Evolutionary conservation across 2,113 vertebrate genomes (phyloP).

Genomic region (Esox niger): DNA sequence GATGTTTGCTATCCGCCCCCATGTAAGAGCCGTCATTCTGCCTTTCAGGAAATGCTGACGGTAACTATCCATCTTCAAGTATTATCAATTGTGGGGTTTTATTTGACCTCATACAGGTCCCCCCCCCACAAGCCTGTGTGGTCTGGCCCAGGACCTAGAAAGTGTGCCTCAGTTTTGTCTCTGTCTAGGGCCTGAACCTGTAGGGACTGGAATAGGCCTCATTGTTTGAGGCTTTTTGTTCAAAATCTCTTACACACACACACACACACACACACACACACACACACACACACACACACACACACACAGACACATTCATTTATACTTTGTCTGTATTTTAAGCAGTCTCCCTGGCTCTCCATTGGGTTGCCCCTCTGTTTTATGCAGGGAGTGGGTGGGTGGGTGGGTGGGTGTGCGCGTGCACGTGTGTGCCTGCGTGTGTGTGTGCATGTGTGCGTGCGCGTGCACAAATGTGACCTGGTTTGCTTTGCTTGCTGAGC

Average conservation of each 20-base stretch:
- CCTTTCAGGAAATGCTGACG: too few relatives aligned
- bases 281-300: background rate
- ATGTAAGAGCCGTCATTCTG: too few relatives aligned
- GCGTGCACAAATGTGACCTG: constrained; percentile 54
- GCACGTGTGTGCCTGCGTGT: too few relatives aligned
- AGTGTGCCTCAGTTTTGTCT: too few relatives aligned
- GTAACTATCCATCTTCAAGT: too few relatives aligned
- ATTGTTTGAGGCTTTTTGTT: constrained; percentile 7
- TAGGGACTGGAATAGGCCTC: background rate
- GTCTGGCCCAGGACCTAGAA: too few relatives aligned
- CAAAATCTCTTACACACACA: background rate
- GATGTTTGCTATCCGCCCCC: background rate
- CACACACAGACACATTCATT: background rate
- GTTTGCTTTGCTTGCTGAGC: constrained; percentile 36
- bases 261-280: background rate
- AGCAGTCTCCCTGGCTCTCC: background rate
- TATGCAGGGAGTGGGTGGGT: too few relatives aligned
- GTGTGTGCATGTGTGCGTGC: too few relatives aligned
- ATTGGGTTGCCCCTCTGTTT: constrained; percentile 1
- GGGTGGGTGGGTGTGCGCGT: too few relatives aligned
- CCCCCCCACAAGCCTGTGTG: too few relatives aligned
- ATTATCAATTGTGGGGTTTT: too few relatives aligned
- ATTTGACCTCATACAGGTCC: too few relatives aligned
- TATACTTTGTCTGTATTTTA: background rate
- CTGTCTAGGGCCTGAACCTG: background rate